Percentiles rank a stretch among this genome's conserved stretches.
Conservation (phyloP, 2,113 vertebrate genomes). For the Passer domesticus region DNA sequence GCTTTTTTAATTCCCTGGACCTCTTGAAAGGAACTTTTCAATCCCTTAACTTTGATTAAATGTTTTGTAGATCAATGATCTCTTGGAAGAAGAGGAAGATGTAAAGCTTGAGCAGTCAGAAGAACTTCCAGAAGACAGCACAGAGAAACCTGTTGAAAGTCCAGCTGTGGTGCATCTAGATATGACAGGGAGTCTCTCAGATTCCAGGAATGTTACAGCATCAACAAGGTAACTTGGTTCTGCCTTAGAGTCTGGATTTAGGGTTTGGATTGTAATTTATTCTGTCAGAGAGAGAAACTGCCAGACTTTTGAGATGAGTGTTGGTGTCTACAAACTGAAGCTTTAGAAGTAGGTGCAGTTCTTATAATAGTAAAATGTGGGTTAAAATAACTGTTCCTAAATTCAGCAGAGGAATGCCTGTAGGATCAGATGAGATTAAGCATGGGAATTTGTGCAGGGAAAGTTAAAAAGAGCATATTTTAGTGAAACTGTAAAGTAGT, state of each 20-base stretch:
- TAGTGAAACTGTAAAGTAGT: neutral
- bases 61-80: constrained; percentile 86
- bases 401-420: neutral
- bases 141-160: constrained; percentile 79
- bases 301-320: neutral
- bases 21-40: neutral
- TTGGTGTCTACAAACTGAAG: neutral
- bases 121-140: constrained; percentile 89
- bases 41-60: neutral
- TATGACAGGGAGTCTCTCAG: constrained; percentile 72
- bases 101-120: constrained; percentile 92
- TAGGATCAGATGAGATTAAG: neutral
- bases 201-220: constrained; percentile 72
- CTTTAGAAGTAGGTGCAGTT: neutral
- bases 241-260: neutral
- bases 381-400: neutral
- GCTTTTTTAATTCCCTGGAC: neutral
- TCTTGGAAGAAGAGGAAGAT: constrained; percentile 89
- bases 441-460: neutral
- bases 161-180: constrained; percentile 73
- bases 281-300: neutral
- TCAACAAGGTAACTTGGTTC: constrained; percentile 74
- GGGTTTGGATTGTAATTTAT: neutral
- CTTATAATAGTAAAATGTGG: neutral
- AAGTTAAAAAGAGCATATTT: neutral